These are phyloP conservation scores for Patiria pectinifera DNA, from an alignment of 53 echinoderm and acorn worm genomes.

Conservation along the genomic window DNA sequence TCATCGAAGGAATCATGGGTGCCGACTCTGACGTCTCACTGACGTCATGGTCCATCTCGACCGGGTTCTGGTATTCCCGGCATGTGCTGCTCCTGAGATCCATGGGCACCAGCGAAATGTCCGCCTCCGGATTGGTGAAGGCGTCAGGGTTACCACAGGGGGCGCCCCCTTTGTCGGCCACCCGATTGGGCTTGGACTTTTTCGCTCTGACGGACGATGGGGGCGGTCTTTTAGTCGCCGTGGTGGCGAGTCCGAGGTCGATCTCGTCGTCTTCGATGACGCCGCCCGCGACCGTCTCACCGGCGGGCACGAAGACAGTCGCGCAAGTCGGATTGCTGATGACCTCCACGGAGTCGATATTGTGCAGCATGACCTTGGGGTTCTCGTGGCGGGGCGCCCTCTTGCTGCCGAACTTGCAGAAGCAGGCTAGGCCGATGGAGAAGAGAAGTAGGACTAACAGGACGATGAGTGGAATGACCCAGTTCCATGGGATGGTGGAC, in stretches of 20 bases:
- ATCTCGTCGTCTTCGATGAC: constrained; percentile 50
- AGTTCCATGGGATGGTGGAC: constrained; percentile 67
- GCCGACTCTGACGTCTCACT: constrained; percentile 58
- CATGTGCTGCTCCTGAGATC: constrained; percentile 20
- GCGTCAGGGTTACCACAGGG: constrained; percentile 8
- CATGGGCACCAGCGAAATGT: constrained; percentile 51
- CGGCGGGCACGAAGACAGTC: constrained; percentile 47
- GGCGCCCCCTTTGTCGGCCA: constrained; percentile 10
- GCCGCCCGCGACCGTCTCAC: neutral
- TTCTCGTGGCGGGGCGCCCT: constrained; percentile 63
- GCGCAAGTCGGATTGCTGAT: constrained; percentile 75
- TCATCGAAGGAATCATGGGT: constrained; percentile 61
- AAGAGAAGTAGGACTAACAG: constrained; percentile 63
- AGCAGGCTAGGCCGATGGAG: constrained; percentile 54
- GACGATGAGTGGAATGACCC: constrained; percentile 71
- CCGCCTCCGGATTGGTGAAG: constrained; percentile 46
- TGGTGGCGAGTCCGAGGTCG: constrained; percentile 49
- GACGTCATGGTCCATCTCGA: constrained; percentile 54
- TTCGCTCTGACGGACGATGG: neutral
- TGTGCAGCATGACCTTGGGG: constrained; percentile 72
- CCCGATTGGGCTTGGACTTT: constrained; percentile 21
- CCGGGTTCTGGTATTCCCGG: constrained; percentile 39
- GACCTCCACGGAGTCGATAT: constrained; percentile 76
- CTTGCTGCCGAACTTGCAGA: constrained; percentile 66
- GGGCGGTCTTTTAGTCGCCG: constrained; percentile 27